Percentiles rank a stretch among this genome's conserved stretches.
phyloP scores from a whole-genome alignment of 1,140 invertebrate species.

The Drosophila athabasca region DNA sequence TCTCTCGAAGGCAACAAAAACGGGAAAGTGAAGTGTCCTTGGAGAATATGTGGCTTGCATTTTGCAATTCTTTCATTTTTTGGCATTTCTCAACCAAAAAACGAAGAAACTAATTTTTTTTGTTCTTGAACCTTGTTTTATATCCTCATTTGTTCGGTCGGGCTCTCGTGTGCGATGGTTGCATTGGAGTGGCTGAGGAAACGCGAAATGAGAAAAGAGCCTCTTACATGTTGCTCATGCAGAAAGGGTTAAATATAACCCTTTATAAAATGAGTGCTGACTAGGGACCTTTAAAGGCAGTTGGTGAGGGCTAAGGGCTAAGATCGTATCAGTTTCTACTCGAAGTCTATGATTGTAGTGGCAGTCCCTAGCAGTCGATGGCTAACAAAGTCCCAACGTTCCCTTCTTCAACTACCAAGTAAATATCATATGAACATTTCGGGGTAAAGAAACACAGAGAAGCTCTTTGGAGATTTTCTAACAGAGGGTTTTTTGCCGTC shows the following conservation, averaged over 20 bases:
- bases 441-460: too few species aligned
- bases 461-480: too few species aligned
- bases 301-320: background rate
- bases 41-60: slow-evolving; percentile 74
- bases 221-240: slow-evolving; percentile 70
- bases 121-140: slow-evolving; percentile 35
- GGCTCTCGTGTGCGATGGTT: slow-evolving; percentile 18
- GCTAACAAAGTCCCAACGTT: too few species aligned
- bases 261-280: slow-evolving; percentile 41
- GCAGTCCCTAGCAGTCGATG: too few species aligned
- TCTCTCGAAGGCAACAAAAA: slow-evolving; percentile 57
- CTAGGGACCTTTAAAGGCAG: slow-evolving; percentile 26
- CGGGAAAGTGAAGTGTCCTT: slow-evolving; percentile 76
- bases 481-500: background rate
- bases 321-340: background rate
- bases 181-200: slow-evolving; percentile 39
- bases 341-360: too few species aligned
- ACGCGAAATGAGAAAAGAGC: slow-evolving; percentile 8
- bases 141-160: slow-evolving; percentile 22
- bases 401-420: too few species aligned
- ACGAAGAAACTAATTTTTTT: slow-evolving; percentile 67
- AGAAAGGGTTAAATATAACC: slow-evolving; percentile 74
- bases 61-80: slow-evolving; percentile 81
- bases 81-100: slow-evolving; percentile 59
- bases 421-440: too few species aligned